These are phyloP conservation scores for Melinaea marsaeus DNA, from an alignment of 2,888 invertebrate genomes.

Conservation along the genomic window DNA sequence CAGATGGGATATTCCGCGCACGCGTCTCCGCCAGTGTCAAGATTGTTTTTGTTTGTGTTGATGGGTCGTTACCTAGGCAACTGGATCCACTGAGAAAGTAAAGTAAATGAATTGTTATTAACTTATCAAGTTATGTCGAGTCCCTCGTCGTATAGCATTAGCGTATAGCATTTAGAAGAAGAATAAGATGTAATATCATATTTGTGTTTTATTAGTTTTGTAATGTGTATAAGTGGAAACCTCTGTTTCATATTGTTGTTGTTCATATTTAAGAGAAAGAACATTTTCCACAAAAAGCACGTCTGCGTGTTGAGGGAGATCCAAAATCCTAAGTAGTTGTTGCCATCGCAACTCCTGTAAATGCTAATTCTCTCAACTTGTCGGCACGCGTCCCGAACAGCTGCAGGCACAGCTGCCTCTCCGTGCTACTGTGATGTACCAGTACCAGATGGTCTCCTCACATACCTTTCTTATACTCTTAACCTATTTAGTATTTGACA, in stretches of 20 bases:
- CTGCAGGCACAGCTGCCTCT: constrained; percentile 35
- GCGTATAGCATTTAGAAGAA: no score
- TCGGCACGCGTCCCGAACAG: constrained; percentile 35
- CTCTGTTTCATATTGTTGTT: no score
- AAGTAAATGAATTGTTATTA: constrained; percentile 13
- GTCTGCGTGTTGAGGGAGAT: neutral
- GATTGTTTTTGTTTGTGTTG: constrained; percentile 35
- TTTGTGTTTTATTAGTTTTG: no score
- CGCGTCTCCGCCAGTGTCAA: constrained; percentile 48
- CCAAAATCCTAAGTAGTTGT: neutral
- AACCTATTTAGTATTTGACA: neutral
- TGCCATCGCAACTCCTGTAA: constrained; percentile 18
- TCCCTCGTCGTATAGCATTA: no score
- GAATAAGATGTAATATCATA: no score
- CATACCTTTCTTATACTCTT: neutral
- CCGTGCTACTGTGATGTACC: constrained; percentile 15
- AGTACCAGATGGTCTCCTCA: constrained; percentile 13
- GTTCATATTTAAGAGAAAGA: no score
- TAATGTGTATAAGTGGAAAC: no score
- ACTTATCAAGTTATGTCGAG: neutral
- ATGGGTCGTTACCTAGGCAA: constrained; percentile 24
- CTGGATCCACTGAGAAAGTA: constrained; percentile 16
- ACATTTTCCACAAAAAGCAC: no score
- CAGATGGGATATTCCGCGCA: constrained; percentile 68
- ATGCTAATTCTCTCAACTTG: constrained; percentile 31